A percentile compares a stretch with the other conserved stretches of the same genome.
Conservation (phyloP, 1,140 invertebrate species). For the Ylistrum balloti region DNA sequence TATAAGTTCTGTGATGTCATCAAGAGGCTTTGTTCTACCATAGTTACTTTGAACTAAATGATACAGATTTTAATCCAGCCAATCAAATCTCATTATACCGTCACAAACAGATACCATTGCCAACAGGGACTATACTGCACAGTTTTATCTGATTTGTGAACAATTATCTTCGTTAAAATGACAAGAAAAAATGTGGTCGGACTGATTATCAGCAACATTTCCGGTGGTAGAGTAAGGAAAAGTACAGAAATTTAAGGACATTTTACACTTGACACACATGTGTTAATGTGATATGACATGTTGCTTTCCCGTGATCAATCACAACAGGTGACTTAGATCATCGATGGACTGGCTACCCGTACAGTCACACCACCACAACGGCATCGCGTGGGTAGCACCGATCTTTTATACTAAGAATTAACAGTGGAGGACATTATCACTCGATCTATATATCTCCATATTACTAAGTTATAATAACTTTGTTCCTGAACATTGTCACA, state of each 20-base stretch:
- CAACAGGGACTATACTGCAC: too few relatives aligned
- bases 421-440: too few relatives aligned
- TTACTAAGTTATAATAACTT: too few relatives aligned
- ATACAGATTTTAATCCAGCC: neutral
- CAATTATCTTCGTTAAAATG: neutral
- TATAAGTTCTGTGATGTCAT: too few relatives aligned
- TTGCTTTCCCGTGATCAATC: too few relatives aligned
- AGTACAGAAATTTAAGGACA: neutral
- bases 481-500: too few relatives aligned
- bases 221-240: neutral
- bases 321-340: neutral
- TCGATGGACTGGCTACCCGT: neutral
- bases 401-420: too few relatives aligned
- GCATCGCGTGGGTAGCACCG: neutral
- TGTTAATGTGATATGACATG: neutral
- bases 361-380: neutral
- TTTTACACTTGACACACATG: neutral
- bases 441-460: too few relatives aligned
- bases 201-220: neutral
- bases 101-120: too few relatives aligned
- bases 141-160: neutral
- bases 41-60: neutral
- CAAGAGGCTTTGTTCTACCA: too few relatives aligned
- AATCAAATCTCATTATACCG: too few relatives aligned
- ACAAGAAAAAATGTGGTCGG: neutral